Evolutionary conservation across 2,888 invertebrate species (phyloP), one percentile per base, ranked within the genome.

Genomic region (Coremacera marginata): DNA sequence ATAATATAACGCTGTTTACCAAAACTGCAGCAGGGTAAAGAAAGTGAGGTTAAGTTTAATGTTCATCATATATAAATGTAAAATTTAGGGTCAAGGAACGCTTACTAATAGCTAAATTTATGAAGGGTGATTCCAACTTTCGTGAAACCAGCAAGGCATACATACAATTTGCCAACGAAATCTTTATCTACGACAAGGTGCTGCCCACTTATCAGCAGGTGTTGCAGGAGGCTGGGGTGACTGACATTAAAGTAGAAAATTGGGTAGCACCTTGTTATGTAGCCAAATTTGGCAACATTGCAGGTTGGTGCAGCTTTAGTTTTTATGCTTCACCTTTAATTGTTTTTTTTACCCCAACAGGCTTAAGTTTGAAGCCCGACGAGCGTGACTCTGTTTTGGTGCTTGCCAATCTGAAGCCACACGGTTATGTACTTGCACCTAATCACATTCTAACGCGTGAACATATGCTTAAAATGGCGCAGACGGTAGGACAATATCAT

Each of bases 131-230:
- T 65, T 81, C 82, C 2, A 77, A 80, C 16, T 88, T 88, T 62
- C 86, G 89, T 1, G 82, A 83, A 34, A 82, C 82, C 2, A 86
- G 86, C 76, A 86, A 87, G 80, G 86, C 86, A 2, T 87, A 86
- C 70, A 84, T 82, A 19, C 89, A 89, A 80, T 89, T 87, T 75
- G 83, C 85, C 37, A 89, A 89, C 78, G 89, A 89, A 77, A 80
- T 87, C 14, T 87, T 84, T 37, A 84, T 86, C 37, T 89, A 89
- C 65, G 80, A 81, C 2, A 82, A 86, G 44, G 83, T 89, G 0
- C 78, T 89, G 75, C 88, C 89, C 0, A 86, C 84, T 44, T 89
- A 84, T 75, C 82, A 84, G 60, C 78, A 86, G 79, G 71, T 88
- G 11, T 49, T 88, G 31, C 79, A 83, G 19, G 76, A 82, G 9